Conservation (phyloP, 2,797 vertebrate species). For the Liasis olivaceus region DNA sequence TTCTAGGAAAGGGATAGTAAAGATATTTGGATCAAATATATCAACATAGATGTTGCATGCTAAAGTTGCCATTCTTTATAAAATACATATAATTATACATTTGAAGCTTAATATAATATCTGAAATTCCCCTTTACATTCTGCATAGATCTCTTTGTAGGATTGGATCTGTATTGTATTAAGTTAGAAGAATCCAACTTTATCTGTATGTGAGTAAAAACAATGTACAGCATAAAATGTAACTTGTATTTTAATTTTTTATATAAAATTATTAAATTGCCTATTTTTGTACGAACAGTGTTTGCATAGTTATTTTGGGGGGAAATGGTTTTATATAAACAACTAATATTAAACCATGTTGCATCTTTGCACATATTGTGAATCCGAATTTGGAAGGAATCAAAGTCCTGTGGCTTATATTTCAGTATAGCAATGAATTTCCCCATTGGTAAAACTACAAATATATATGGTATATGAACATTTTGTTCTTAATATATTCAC, state of each 20-base stretch:
- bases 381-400: not conserved
- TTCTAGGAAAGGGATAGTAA: not conserved
- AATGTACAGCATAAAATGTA: constrained; percentile 57
- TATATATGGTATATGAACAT: too few relatives aligned
- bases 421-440: too few relatives aligned
- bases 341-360: not conserved
- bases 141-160: constrained; percentile 39
- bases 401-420: too few relatives aligned
- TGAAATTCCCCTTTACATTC: constrained; percentile 1
- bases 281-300: constrained; percentile 59
- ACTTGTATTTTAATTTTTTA: constrained; percentile 65
- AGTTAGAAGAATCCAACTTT: constrained; percentile 17
- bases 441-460: too few relatives aligned
- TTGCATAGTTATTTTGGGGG: constrained; percentile 36
- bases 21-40: not conserved
- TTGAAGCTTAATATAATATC: not conserved
- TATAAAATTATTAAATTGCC: constrained; percentile 64
- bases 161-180: constrained; percentile 17
- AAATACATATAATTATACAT: not conserved
- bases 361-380: not conserved
- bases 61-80: not conserved
- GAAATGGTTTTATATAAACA: not conserved
- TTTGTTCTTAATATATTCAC: too few relatives aligned
- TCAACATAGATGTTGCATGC: not conserved
- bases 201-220: constrained; percentile 48